Evolutionary conservation across 2,888 invertebrate species (phyloP).

Genomic region (Amphipyra berbera): DNA sequence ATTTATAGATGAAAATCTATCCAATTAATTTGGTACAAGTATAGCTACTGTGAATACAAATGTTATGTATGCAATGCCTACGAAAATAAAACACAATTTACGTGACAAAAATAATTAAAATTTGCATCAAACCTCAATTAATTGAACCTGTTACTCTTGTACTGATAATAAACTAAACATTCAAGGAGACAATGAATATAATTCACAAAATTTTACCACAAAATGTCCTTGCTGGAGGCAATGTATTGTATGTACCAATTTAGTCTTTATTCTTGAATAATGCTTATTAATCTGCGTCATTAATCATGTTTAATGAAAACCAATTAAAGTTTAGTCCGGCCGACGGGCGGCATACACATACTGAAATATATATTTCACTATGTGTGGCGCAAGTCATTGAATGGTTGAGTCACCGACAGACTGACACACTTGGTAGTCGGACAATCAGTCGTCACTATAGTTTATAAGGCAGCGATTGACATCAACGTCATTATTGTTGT

Average conservation of each 20-base stretch:
- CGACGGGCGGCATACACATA: constrained; percentile 55
- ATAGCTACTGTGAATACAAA: constrained; percentile 10
- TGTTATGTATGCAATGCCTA: background rate
- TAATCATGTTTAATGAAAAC: constrained; percentile 74
- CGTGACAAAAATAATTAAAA: constrained; percentile 13
- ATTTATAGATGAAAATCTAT: background rate
- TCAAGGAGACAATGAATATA: constrained; percentile 47
- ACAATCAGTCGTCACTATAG: constrained; percentile 60
- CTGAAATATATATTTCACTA: constrained; percentile 52
- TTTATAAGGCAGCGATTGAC: constrained; percentile 63
- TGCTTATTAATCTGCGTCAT: constrained; percentile 64
- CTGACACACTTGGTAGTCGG: constrained; percentile 55
- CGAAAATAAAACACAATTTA: constrained; percentile 14
- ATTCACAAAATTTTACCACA: constrained; percentile 48
- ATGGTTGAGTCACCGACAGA: constrained; percentile 61
- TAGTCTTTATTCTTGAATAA: constrained; percentile 53
- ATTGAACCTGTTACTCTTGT: constrained; percentile 23
- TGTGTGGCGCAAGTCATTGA: constrained; percentile 60
- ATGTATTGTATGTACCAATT: constrained; percentile 31
- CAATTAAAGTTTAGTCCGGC: constrained; percentile 66
- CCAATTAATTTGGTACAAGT: background rate
- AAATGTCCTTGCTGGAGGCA: constrained; percentile 62
- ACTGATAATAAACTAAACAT: constrained; percentile 33
- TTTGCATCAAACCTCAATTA: constrained; percentile 25
- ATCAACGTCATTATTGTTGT: constrained; percentile 48